Conservation (phyloP, 2,888 invertebrate genomes). For the Xylocampa areola region DNA sequence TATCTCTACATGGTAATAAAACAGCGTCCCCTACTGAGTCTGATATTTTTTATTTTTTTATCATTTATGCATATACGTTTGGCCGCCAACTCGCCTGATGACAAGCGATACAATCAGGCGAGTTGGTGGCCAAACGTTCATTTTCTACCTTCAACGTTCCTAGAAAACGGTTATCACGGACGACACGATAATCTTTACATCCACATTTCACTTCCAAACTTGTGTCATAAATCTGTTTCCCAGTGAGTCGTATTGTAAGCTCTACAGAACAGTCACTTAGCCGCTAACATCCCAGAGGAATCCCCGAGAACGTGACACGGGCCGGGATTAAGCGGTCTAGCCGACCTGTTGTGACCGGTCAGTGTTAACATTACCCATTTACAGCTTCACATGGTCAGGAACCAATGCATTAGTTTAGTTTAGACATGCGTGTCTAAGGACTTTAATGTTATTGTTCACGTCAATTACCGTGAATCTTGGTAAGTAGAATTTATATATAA, state of each 20-base stretch:
- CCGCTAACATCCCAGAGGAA: slow-evolving; percentile 31
- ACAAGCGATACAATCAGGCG: too few relatives aligned
- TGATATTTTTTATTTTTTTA: too few relatives aligned
- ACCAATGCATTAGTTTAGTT: slow-evolving; percentile 4
- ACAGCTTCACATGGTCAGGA: slow-evolving; percentile 22
- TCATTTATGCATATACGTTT: too few relatives aligned
- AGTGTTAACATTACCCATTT: slow-evolving; percentile 41
- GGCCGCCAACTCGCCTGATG: too few relatives aligned
- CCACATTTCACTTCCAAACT: not conserved
- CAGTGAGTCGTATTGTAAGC: not conserved
- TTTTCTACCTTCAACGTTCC: too few relatives aligned
- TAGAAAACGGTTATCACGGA: too few relatives aligned
- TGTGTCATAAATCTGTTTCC: not conserved
- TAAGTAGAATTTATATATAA: too few relatives aligned
- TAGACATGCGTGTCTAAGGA: not conserved
- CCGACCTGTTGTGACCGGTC: slow-evolving; percentile 32
- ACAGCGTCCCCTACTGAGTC: too few relatives aligned
- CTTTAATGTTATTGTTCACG: too few relatives aligned
- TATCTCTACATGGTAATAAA: too few relatives aligned
- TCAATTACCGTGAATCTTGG: too few relatives aligned
- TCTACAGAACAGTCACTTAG: slow-evolving; percentile 30
- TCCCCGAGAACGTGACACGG: slow-evolving; percentile 17
- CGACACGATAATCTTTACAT: not conserved
- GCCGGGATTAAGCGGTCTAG: slow-evolving; percentile 27
- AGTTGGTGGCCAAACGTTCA: too few relatives aligned